These are phyloP conservation scores for Pammene aurita DNA, from an alignment of 2,888 invertebrate species.

Conservation along the genomic window DNA sequence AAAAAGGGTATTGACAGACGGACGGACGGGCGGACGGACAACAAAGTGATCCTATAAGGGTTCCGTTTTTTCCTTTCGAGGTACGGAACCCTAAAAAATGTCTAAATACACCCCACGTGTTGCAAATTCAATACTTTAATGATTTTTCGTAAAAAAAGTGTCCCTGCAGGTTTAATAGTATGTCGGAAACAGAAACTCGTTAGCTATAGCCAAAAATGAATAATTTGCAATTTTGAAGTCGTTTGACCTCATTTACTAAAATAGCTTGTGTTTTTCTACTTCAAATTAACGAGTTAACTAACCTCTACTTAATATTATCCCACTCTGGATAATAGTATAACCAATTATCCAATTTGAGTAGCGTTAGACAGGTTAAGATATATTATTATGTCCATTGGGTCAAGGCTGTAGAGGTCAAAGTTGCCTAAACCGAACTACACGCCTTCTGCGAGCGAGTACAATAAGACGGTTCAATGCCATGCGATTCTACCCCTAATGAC, in stretches of 20 bases:
- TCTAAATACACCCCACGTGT: background rate
- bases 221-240: background rate
- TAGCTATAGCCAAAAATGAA: background rate
- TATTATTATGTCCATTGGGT: conserved; percentile 12
- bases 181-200: background rate
- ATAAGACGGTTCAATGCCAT: conserved; percentile 7
- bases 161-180: no score
- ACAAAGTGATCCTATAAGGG: no score
- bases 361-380: conserved; percentile 1
- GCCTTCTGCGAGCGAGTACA: conserved; percentile 1
- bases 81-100: no score
- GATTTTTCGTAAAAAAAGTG: no score
- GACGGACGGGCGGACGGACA: no score
- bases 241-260: background rate
- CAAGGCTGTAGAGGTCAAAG: conserved; percentile 16
- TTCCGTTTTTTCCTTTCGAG: no score
- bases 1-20: no score
- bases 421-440: background rate
- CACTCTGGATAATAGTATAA: background rate
- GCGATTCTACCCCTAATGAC: background rate
- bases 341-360: background rate
- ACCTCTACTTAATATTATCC: background rate
- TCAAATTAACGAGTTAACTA: background rate
- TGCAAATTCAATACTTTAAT: no score
- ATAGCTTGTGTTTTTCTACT: background rate